Evolutionary conservation across 2,113 vertebrate genomes (phyloP).

Genomic region (Brevimyrus niger): DNA sequence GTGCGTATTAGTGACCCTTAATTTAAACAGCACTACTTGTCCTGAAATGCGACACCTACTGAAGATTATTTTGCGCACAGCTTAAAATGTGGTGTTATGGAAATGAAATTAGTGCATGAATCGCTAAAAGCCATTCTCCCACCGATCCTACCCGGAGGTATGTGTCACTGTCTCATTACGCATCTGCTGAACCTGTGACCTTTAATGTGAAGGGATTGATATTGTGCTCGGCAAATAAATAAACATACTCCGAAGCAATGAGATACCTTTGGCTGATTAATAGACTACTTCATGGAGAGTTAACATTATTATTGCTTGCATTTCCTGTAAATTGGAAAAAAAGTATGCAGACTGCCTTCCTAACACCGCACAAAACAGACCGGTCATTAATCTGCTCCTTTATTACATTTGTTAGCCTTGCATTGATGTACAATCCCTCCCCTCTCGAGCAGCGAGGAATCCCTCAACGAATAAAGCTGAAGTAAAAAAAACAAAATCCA

Average conservation of each 20-base stretch:
- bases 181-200: slow-evolving; percentile 18
- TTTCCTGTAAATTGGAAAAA: slow-evolving; percentile 11
- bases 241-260: slow-evolving; percentile 3
- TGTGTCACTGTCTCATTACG: slow-evolving; percentile 28
- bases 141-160: neutral
- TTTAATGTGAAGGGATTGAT: slow-evolving; percentile 24
- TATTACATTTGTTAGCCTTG: slow-evolving; percentile 35
- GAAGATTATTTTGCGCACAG: neutral
- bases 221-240: slow-evolving; percentile 9
- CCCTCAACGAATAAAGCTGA: slow-evolving; percentile 42
- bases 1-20: neutral
- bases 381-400: slow-evolving; percentile 51
- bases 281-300: neutral
- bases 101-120: neutral
- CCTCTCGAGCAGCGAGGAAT: slow-evolving; percentile 33
- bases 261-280: slow-evolving; percentile 25
- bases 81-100: neutral
- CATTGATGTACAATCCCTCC: slow-evolving; percentile 45
- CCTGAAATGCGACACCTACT: neutral
- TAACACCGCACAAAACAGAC: slow-evolving; percentile 40
- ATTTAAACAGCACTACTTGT: neutral
- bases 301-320: neutral
- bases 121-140: neutral
- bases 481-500: neutral
- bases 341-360: slow-evolving; percentile 24